Conservation (phyloP, 1,140 invertebrate genomes). For the Octopus bimaculoides region DNA sequence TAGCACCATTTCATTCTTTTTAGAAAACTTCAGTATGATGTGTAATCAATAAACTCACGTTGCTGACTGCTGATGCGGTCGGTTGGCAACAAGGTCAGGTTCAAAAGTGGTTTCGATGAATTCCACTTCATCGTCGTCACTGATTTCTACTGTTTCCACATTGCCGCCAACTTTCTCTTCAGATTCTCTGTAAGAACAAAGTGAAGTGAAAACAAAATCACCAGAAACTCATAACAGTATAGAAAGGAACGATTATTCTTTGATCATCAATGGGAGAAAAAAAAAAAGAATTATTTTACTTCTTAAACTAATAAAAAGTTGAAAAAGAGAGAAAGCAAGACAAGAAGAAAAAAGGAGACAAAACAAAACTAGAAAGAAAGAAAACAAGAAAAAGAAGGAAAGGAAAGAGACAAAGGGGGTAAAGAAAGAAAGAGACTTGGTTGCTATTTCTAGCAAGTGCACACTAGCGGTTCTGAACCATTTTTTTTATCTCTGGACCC, state of each 20-base stretch:
- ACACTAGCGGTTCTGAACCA: no score
- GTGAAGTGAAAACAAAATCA: neutral
- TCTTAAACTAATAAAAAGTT: constrained; percentile 24
- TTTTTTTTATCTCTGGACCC: no score
- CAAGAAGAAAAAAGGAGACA: neutral
- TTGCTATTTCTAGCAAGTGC: no score
- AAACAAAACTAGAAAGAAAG: no score
- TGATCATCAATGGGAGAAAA: constrained; percentile 21
- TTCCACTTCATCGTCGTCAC: constrained; percentile 37
- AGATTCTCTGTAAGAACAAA: neutral
- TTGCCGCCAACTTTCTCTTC: neutral
- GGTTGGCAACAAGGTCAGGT: constrained; percentile 22
- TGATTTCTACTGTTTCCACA: constrained; percentile 28
- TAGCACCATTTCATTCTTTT: no score
- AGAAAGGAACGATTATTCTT: constrained; percentile 18
- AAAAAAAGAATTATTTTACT: constrained; percentile 9
- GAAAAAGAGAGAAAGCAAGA: neutral
- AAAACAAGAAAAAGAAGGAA: no score
- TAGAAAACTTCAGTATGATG: no score
- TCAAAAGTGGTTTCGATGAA: constrained; percentile 33
- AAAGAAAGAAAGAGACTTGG: no score
- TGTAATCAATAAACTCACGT: neutral
- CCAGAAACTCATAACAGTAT: constrained; percentile 19
- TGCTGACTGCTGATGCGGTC: constrained; percentile 9
- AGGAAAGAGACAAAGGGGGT: no score